Percentiles rank a stretch among this genome's conserved stretches.
Evolutionary conservation across 2,113 vertebrate species (phyloP).

Genomic region (Crocuta crocuta): DNA sequence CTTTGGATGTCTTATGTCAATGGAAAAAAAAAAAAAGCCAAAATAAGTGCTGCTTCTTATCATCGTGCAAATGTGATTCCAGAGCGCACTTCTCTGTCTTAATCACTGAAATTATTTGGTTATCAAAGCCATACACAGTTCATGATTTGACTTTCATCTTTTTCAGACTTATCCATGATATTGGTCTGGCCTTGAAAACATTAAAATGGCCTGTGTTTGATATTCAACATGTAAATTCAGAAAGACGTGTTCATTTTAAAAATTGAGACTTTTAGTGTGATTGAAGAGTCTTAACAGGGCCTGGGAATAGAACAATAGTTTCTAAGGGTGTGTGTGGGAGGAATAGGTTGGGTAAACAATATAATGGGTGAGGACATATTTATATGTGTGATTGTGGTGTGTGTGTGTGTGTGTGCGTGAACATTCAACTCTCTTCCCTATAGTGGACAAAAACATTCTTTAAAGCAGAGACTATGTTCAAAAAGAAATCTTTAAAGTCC

Average conservation of each 20-base stretch:
- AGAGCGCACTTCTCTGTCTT: constrained; percentile 18
- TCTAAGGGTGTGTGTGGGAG: background rate
- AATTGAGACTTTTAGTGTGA: background rate
- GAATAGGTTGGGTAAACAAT: background rate
- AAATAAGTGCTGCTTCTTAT: constrained; percentile 51
- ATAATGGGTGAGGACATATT: background rate
- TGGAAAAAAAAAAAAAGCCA: background rate
- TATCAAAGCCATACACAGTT: constrained; percentile 69
- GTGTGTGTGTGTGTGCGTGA: background rate
- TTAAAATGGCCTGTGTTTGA: constrained; percentile 69
- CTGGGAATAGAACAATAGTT: background rate
- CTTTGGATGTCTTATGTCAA: constrained; percentile 41
- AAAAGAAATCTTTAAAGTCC: constrained; percentile 60
- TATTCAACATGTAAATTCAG: constrained; percentile 61
- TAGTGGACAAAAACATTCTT: background rate
- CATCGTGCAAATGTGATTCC: constrained; percentile 55
- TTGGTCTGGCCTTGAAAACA: constrained; percentile 63
- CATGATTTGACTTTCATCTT: constrained; percentile 71
- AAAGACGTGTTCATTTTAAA: constrained; percentile 42
- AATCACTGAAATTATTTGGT: constrained; percentile 75
- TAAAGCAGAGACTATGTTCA: constrained; percentile 52
- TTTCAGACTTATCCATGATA: constrained; percentile 63
- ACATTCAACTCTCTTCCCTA: background rate
- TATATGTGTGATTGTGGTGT: background rate
- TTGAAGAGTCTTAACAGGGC: background rate